Conservation (phyloP, 2,797 vertebrate genomes). For the Chiroxiphia lanceolata region DNA sequence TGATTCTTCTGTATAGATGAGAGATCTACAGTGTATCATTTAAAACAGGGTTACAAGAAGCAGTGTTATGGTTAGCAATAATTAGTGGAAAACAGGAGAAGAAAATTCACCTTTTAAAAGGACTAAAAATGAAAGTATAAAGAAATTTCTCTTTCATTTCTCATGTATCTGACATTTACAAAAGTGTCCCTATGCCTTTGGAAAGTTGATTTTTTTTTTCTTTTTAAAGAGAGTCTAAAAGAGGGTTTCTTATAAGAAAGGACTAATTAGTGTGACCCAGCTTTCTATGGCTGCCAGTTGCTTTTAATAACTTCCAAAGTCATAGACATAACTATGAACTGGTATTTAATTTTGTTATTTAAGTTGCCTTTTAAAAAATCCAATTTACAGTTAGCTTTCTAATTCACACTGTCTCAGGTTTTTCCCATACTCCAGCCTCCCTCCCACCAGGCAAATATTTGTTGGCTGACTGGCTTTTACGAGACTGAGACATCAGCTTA, state of each 20-base stretch:
- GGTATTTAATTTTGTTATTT: background rate
- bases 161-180: background rate
- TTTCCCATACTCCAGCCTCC: background rate
- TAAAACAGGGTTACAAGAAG: background rate
- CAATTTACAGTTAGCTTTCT: background rate
- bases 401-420: background rate
- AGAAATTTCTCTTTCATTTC: background rate
- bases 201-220: background rate
- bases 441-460: background rate
- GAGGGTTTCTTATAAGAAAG: background rate
- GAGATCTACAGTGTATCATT: background rate
- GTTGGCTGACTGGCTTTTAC: background rate
- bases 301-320: background rate
- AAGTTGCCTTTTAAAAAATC: background rate
- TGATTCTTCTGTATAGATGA: background rate
- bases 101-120: background rate
- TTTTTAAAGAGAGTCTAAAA: background rate
- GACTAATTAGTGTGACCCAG: background rate
- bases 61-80: background rate
- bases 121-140: background rate
- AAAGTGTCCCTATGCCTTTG: background rate
- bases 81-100: conserved; percentile 7
- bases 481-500: background rate
- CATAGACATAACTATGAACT: background rate
- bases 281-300: background rate